Conservation (phyloP, 2,797 vertebrate species). For the Coregonus sp. region DNA sequence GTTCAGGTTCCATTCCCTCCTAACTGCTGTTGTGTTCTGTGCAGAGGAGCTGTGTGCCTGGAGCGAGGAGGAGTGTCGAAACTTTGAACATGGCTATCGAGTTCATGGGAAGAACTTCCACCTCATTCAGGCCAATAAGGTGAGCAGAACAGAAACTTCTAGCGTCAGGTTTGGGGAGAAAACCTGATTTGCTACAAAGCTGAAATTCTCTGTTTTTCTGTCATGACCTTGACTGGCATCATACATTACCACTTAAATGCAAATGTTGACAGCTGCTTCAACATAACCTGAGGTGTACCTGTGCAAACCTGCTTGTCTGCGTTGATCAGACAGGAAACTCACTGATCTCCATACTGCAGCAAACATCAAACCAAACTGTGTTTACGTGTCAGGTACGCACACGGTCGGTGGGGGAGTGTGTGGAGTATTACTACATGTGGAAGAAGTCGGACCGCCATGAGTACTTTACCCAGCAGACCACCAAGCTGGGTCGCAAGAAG, state of each 20-base stretch:
- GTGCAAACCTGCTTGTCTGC: not conserved
- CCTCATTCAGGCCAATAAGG: slow-evolving; percentile 81
- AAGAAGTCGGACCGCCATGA: slow-evolving; percentile 94
- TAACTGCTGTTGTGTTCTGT: not conserved
- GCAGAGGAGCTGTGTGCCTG: slow-evolving; percentile 90
- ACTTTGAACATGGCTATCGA: slow-evolving; percentile 93
- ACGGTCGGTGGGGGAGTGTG: slow-evolving; percentile 92
- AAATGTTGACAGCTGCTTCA: not conserved
- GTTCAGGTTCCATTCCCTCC: not conserved
- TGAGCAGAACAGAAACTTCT: not conserved
- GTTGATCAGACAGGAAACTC: not conserved
- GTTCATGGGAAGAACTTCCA: slow-evolving; percentile 97
- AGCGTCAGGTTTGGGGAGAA: not conserved
- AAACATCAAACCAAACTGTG: not conserved
- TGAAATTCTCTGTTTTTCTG: not conserved
- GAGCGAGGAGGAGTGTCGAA: slow-evolving; percentile 92
- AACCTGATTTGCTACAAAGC: not conserved
- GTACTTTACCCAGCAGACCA: slow-evolving; percentile 91
- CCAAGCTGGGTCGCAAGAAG: slow-evolving; percentile 87
- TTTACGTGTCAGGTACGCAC: slow-evolving; percentile 87
- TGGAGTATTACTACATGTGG: slow-evolving; percentile 98
- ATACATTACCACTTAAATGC: not conserved
- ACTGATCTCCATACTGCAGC: not conserved
- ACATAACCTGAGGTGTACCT: not conserved
- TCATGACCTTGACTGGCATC: not conserved